These are phyloP conservation scores for Drosophila setosimentum DNA, from an alignment of 2,888 invertebrate species.

Conservation along the genomic window DNA sequence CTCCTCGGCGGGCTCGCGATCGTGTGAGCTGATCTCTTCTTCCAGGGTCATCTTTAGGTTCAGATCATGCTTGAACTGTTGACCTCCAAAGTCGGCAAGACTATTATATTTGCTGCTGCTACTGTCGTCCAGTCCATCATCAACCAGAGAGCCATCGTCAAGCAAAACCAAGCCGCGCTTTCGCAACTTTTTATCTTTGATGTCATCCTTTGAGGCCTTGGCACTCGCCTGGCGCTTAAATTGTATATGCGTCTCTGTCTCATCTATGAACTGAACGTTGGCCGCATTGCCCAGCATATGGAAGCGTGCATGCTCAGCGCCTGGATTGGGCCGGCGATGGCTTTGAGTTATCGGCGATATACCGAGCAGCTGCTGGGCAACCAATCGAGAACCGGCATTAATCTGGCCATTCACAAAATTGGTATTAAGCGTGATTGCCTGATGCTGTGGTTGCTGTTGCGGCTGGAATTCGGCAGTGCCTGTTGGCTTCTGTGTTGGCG, in stretches of 20 bases:
- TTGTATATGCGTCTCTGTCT: slow-evolving; percentile 82
- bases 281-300: slow-evolving; percentile 86
- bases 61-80: slow-evolving; percentile 88
- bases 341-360: slow-evolving; percentile 34
- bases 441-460: slow-evolving; percentile 74
- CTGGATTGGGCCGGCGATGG: slow-evolving; percentile 1
- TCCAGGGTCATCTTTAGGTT: slow-evolving; percentile 83
- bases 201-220: slow-evolving; percentile 4
- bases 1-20: slow-evolving; percentile 93
- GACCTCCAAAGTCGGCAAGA: slow-evolving; percentile 89
- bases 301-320: slow-evolving; percentile 41
- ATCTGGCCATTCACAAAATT: slow-evolving; percentile 89
- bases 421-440: slow-evolving; percentile 82
- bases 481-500: slow-evolving; percentile 19
- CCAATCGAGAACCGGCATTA: slow-evolving; percentile 86
- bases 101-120: slow-evolving; percentile 85
- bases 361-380: slow-evolving; percentile 87
- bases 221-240: slow-evolving; percentile 74
- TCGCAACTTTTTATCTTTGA: slow-evolving; percentile 81
- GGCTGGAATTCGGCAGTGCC: slow-evolving; percentile 85
- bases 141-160: slow-evolving; percentile 89
- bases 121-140: slow-evolving; percentile 87
- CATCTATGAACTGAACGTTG: slow-evolving; percentile 88
- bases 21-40: slow-evolving; percentile 87
- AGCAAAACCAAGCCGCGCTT: slow-evolving; percentile 89